These are phyloP conservation scores for Camponotus fellah DNA, from an alignment of 2,888 invertebrate species.

Conservation along the genomic window DNA sequence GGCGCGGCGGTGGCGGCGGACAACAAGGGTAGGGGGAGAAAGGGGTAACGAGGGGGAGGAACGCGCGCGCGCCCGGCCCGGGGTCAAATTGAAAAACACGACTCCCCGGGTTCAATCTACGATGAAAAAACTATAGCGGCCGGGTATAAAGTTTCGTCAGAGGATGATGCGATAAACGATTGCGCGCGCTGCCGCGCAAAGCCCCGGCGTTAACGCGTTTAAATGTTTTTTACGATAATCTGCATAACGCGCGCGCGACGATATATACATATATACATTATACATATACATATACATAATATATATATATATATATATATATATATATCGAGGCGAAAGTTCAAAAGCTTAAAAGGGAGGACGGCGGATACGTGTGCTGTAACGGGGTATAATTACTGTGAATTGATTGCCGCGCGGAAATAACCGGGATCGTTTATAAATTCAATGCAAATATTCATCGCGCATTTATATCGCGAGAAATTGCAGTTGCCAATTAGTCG, in stretches of 20 bases:
- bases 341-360: constrained; percentile 61
- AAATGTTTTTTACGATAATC: constrained; percentile 63
- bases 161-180: constrained; percentile 62
- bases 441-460: constrained; percentile 70
- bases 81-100: constrained; percentile 56
- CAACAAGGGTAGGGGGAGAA: not conserved
- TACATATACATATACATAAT: not conserved
- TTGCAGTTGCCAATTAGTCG: constrained; percentile 40
- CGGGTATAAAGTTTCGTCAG: constrained; percentile 46
- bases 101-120: constrained; percentile 44
- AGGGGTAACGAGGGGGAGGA: not conserved
- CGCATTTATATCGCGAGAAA: constrained; percentile 44
- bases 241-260: constrained; percentile 38
- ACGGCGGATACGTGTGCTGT: constrained; percentile 60
- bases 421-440: constrained; percentile 63
- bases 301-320: not conserved
- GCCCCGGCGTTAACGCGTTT: constrained; percentile 58
- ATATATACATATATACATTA: not conserved
- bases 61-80: not conserved
- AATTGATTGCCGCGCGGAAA: constrained; percentile 69
- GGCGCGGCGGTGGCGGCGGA: not conserved
- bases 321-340: constrained; percentile 39
- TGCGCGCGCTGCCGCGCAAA: constrained; percentile 37
- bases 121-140: constrained; percentile 17
- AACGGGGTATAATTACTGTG: constrained; percentile 71